Evolutionary conservation across 2,888 invertebrate genomes (phyloP), one percentile per base, ranked within the genome.

Genomic region (Dascillus cervinus): DNA sequence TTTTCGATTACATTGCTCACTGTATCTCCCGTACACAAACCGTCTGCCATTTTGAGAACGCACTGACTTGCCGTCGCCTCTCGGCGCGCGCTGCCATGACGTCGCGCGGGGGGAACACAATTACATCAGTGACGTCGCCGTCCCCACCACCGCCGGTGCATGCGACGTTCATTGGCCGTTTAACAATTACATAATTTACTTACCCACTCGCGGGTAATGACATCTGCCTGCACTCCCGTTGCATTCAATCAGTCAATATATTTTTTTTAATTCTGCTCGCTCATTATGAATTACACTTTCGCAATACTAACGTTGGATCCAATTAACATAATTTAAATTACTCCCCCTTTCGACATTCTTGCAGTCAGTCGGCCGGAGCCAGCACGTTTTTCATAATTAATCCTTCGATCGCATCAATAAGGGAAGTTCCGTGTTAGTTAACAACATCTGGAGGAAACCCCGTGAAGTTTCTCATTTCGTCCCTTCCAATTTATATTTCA

Each of bases 31-130:
- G 70, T 72, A 69, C 72, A 71, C 75, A 75, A 73, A 75, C 78
- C 77, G 78, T 82, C 82, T 80, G 82, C 82, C 82, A 82, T 82
- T 77, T 82, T 82, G 79, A 73, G 58, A 75, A 76, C 76, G 72
- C 76, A 71, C 75, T 73, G 72, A 8, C 17, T 17, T 17, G 17
- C 17, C 8, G 17, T 17, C 17, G 17, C 26, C 15, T 26, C 31
- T 42, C 45, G 44, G 44, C 46, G 50, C 46, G 49, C 52, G 44
- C 39, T 31, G 36, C 66, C 52, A 63, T 11, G 29, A 46, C 48
- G 53, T 52, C 56, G 57, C 53, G 53, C 55, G 62, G 65, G 37
- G 45, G 37, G 37, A 13, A 27, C 20, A 26, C 15, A 26, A 33
- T 28, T 29, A 25, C 30, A 47, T 60, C 34, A 35, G 48, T 59